These are phyloP conservation scores for Aphaenogaster rudis DNA, from an alignment of 1,140 invertebrate species.

Conservation along the genomic window DNA sequence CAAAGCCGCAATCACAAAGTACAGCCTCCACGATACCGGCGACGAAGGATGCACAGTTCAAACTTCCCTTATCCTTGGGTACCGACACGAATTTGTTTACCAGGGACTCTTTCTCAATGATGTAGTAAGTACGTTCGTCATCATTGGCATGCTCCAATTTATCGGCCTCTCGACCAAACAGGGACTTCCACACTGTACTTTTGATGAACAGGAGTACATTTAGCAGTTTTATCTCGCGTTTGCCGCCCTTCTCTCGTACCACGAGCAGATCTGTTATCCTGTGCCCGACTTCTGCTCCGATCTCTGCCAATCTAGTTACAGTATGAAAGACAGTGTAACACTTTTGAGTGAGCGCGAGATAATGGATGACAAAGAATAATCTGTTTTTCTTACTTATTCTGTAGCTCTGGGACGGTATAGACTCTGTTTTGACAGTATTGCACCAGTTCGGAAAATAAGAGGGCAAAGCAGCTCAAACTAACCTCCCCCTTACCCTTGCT, in stretches of 20 bases:
- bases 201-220: slow-evolving; percentile 99
- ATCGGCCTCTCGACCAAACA: slow-evolving; percentile 99
- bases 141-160: slow-evolving; percentile 99
- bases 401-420: slow-evolving; percentile 97
- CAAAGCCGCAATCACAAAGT: slow-evolving; percentile 97
- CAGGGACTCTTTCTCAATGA: slow-evolving; percentile 99
- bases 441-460: slow-evolving; percentile 99
- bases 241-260: slow-evolving; percentile 96
- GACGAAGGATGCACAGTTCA: slow-evolving; percentile 99
- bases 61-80: slow-evolving; percentile 98
- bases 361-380: background rate
- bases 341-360: background rate
- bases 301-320: slow-evolving; percentile 94
- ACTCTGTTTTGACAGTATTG: slow-evolving; percentile 99
- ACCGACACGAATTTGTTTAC: slow-evolving; percentile 99
- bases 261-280: slow-evolving; percentile 97
- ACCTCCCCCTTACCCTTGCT: slow-evolving; percentile 97
- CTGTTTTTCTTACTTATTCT: slow-evolving; percentile 91
- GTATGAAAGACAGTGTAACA: slow-evolving; percentile 25
- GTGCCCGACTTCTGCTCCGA: slow-evolving; percentile 98
- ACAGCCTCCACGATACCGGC: slow-evolving; percentile 99
- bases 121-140: slow-evolving; percentile 98
- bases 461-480: slow-evolving; percentile 96
- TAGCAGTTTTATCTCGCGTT: slow-evolving; percentile 97
- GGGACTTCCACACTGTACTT: slow-evolving; percentile 98